Evolutionary conservation across 92 coral and sea anemone species (phyloP).

Genomic region (Blastomussa wellsi): DNA sequence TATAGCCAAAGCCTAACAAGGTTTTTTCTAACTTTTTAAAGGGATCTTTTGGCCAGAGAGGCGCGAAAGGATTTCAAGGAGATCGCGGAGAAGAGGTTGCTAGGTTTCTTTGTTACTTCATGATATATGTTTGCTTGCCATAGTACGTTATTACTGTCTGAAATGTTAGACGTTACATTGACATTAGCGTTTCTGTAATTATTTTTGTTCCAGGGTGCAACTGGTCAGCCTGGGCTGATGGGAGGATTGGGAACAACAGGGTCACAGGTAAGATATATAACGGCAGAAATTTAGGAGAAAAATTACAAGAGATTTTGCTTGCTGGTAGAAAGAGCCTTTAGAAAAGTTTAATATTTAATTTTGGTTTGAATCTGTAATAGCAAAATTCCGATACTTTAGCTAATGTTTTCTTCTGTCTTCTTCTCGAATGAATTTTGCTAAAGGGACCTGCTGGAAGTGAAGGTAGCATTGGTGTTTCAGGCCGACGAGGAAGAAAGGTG

Average conservation of each 20-base stretch:
- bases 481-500: conserved; percentile 1
- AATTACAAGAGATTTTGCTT: too few species aligned
- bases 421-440: neutral
- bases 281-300: neutral
- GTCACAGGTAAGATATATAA: neutral
- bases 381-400: too few species aligned
- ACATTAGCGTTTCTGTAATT: neutral
- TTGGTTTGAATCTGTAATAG: too few species aligned
- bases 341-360: too few species aligned
- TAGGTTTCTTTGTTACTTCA: neutral
- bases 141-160: neutral
- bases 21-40: neutral
- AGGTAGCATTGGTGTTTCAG: neutral
- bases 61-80: neutral
- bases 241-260: neutral
- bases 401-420: too few species aligned
- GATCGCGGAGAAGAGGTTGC: neutral
- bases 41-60: neutral
- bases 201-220: neutral
- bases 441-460: neutral
- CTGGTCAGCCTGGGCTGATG: neutral
- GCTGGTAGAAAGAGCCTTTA: too few species aligned
- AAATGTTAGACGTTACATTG: neutral
- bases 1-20: neutral
- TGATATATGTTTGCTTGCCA: neutral